Evolutionary conservation across 1,140 invertebrate genomes (phyloP), one percentile per base, ranked within the genome.

Genomic region (Magallana angulata): DNA sequence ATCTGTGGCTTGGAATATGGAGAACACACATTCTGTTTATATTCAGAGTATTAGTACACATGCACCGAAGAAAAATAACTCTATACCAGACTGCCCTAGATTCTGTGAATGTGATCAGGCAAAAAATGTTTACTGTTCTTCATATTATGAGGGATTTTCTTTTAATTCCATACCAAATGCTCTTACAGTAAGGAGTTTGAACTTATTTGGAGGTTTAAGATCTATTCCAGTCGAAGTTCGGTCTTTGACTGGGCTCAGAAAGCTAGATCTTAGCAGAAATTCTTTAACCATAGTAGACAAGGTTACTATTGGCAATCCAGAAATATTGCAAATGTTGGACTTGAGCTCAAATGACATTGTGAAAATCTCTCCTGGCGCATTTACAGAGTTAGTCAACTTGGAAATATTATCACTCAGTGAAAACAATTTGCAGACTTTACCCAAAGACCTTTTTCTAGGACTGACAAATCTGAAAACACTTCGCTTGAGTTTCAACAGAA

Each of bases 401-500:
- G 48, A 59, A 62, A 24, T 64, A 11, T 81, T 93, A 36, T 88
- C 91, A 85, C 84, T 93, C 8, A 91, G 91, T 84, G 14, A 88
- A 76, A 93, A 93, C 86, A 60, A 87, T 5, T 81, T 93, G 7
- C 16, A 36, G 11, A 62, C 7, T 18, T 60, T 90, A 12, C 60
- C 86, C 5, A 57, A 76, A 64, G 59, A 87, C 9, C 71, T 88
- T 57, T 93, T 94, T 83, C n/a, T 84, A 18, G 64, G 84, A 80
- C 60, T 93, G 62, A 7, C 57, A 24, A 87, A 90, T 88, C 83
- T 94, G 12, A 14, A 57, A 80, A 60, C 62, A 16, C 87, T 94
- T 82, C 89, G 91, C 81, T 80, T 94, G 0, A 87, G 89, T 57
- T 87, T 85, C 36, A 94, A 94, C 85, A 80, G 86, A 11, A 86